Percentiles rank a stretch among this genome's conserved stretches.
Evolutionary conservation across 2,797 vertebrate species (phyloP).

Genomic region (Buphagus erythrorhynchus): DNA sequence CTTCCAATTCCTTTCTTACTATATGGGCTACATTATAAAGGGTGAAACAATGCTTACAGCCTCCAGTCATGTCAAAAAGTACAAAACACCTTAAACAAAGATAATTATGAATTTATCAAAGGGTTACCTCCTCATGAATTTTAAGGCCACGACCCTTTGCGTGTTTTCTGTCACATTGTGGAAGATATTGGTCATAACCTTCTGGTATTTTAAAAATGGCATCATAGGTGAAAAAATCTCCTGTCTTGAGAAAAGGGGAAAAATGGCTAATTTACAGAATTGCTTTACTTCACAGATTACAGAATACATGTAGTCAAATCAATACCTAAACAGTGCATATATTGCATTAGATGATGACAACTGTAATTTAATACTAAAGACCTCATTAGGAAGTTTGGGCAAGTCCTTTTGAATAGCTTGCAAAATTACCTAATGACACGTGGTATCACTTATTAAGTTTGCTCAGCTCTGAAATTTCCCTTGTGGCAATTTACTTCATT

Average conservation of each 20-base stretch:
- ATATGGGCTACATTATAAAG: not conserved
- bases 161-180: constrained; percentile 84
- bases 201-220: constrained; percentile 75
- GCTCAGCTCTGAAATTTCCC: not conserved
- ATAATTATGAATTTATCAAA: not conserved
- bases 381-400: not conserved
- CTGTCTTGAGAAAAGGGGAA: constrained; percentile 69
- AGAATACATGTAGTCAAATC: not conserved
- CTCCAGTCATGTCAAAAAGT: not conserved
- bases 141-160: constrained; percentile 80
- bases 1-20: not conserved
- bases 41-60: not conserved
- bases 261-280: not conserved
- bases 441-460: not conserved
- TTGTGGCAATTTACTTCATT: not conserved
- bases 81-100: not conserved
- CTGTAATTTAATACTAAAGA: not conserved
- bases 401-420: not conserved
- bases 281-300: not conserved
- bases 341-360: not conserved
- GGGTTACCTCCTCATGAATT: constrained; percentile 83
- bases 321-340: not conserved
- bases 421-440: not conserved
- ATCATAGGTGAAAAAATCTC: constrained; percentile 80
- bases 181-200: constrained; percentile 80